A percentile compares a stretch with the other conserved stretches of the same genome.
Evolutionary conservation across 2,113 vertebrate species (phyloP).

Genomic region (Electrona antarctica): DNA sequence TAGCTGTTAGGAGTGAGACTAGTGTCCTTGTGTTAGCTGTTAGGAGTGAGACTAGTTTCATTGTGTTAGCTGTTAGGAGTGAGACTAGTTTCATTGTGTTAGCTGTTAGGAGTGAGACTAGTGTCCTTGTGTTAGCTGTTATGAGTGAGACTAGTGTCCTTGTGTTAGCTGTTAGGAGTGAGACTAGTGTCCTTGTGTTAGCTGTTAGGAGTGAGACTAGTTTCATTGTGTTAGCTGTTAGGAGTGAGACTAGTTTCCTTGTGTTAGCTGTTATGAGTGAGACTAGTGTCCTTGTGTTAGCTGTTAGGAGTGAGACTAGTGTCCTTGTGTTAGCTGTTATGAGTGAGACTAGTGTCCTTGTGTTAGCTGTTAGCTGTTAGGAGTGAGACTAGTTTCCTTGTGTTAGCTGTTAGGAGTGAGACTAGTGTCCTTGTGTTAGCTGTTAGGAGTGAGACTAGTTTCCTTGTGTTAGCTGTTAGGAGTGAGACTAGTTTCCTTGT

Average conservation of each 20-base stretch:
- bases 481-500: too few relatives aligned
- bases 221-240: background rate
- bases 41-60: background rate
- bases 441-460: background rate
- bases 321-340: background rate
- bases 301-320: background rate
- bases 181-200: too few relatives aligned
- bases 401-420: background rate
- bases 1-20: background rate
- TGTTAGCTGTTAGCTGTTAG: too few relatives aligned
- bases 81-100: too few relatives aligned
- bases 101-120: background rate
- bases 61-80: background rate
- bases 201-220: background rate
- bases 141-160: too few relatives aligned
- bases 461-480: too few relatives aligned
- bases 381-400: too few relatives aligned
- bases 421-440: background rate
- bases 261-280: background rate
- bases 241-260: too few relatives aligned
- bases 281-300: too few relatives aligned
- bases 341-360: too few relatives aligned
- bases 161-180: background rate
- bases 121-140: background rate
- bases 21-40: background rate